Conservation (phyloP, 2,113 vertebrate species). For the Gobiocypris rarus region DNA sequence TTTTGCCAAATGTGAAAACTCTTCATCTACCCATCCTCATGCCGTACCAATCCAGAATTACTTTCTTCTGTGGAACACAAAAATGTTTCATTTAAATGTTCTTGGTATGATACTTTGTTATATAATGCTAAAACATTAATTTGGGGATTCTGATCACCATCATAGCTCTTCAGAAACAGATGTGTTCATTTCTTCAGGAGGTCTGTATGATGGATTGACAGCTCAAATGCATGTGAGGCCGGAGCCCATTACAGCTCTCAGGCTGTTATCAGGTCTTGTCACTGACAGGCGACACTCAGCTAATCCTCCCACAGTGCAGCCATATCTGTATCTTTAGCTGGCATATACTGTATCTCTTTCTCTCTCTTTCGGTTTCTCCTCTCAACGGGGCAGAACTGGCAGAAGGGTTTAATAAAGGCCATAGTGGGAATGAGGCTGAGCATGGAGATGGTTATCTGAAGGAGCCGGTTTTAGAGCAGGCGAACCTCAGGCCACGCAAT, state of each 20-base stretch:
- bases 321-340: slow-evolving; percentile 47
- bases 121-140: no score
- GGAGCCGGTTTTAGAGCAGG: slow-evolving; percentile 62
- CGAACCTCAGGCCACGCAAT: slow-evolving; percentile 63
- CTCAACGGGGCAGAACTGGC: slow-evolving; percentile 10
- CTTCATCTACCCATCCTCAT: background rate
- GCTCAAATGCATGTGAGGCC: slow-evolving; percentile 61
- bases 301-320: slow-evolving; percentile 44
- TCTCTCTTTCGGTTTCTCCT: slow-evolving; percentile 30
- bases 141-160: background rate
- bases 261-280: slow-evolving; percentile 76
- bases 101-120: background rate
- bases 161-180: background rate
- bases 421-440: slow-evolving; percentile 16
- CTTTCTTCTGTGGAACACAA: background rate
- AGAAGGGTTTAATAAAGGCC: slow-evolving; percentile 54
- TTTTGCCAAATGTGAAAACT: no score
- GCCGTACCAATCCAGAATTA: background rate
- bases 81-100: background rate
- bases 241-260: slow-evolving; percentile 60
- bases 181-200: slow-evolving; percentile 65
- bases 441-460: slow-evolving; percentile 62
- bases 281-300: slow-evolving; percentile 71
- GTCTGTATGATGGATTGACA: slow-evolving; percentile 79
- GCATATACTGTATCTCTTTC: slow-evolving; percentile 55